Base-by-base conservation (phyloP, 1,140 invertebrate genomes). In the Ectropis grisescens region DNA sequence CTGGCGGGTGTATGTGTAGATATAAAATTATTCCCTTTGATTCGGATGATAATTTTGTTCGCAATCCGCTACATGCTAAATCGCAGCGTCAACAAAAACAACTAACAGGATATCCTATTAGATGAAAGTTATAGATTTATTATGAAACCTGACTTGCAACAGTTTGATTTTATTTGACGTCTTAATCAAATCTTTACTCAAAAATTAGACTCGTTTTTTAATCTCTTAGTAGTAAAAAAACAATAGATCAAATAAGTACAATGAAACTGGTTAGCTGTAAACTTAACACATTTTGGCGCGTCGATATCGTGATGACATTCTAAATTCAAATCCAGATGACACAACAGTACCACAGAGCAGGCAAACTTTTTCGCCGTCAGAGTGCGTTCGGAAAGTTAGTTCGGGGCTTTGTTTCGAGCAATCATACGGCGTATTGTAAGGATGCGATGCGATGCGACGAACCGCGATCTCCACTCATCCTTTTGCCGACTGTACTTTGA, bases 1-100 rank as follows among this genome's bases (percentile, higher is more conserved):
- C 58, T 66, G 58, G n/a, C n/a, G n/a, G n/a, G n/a, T 60, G 61
- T 65, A 65, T 71, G 65, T 68, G 58, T 78, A 74, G 55, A 61
- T 68, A 71, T 74, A 70, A 74, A 76, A 79, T 47, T 75, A 75
- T 79, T 74, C 74, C 61, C 69, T 79, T 79, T 79, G 71, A 79
- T 79, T 66, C 59, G 42, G 53, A 79, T 64, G 72, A 79, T 75
- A 79, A 79, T 76, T 74, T 71, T 52, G 57, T 66, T 69, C 57
- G 52, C 40, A 47, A 58, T 47, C 42, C 54, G 33, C 50, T 19
- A 3, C 16, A 8, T 4, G 16, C 8, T 19, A n/a, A n/a, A n/a
- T 19, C 16, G 16, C 8, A 65, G 43, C 49, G 67, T 61, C 57
- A 47, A 55, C 68, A 64, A 25, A 62, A 54, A 47, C 34, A 34